Evolutionary conservation across 2,888 invertebrate species (phyloP), one percentile per base, ranked within the genome.

Genomic region (Dermolepida albohirtum): DNA sequence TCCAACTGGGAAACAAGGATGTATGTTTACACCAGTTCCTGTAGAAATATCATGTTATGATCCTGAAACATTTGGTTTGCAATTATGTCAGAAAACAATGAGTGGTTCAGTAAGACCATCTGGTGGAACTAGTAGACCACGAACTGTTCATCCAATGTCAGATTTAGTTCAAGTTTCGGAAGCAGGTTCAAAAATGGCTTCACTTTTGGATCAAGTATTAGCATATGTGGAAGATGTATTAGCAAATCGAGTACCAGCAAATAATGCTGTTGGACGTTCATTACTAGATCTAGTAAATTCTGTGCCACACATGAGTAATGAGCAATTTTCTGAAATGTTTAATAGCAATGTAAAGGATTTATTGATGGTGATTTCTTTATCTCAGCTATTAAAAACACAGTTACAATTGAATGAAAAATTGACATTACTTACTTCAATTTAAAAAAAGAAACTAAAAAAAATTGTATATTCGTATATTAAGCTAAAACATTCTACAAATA

Each of bases 291-390:
- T 98, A 81, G 94, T 97, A 44, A 92, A 94, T 84, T 92, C 94
- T 12, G 94, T 97, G 71, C 97, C 97, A 51, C 93, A 94, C 80
- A 95, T 98, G 88, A 90, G 90, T 22, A 88, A 89, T 64, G 95
- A 96, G 79, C 92, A 96, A 80, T 96, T 98, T 83, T 95, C 96
- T 43, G 92, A 94, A 76, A 95, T 98, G 91, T 92, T 98, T 82
- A 97, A 97, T 81, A 92, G 96, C 75, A 95, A 96, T 79, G 94
- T 98, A 82, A 97, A 98, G 85, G 98, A 98, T 86, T 88, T 98
- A 76, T 87, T 98, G 77, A 98, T 99, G 98, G 96, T 96, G 47
- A 92, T 97, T 76, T 97, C 98, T 50, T 87, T 99, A 69, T 95
- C 98, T 11, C 97, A 98, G 80, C 87, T 99, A 69, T 95, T 97